Conservation (phyloP, 1,140 invertebrate genomes). For the Polyergus mexicanus region DNA sequence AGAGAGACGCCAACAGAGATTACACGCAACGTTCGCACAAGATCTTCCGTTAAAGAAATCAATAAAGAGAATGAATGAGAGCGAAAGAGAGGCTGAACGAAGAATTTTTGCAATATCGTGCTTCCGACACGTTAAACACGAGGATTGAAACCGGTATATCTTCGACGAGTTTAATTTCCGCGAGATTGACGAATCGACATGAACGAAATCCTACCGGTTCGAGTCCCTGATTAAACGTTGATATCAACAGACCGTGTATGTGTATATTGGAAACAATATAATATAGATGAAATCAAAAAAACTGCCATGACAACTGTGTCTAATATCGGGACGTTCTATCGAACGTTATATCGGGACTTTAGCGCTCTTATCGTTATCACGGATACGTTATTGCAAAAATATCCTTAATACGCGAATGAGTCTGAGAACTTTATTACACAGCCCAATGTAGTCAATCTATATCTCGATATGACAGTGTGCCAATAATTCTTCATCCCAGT, state of each 20-base stretch:
- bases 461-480: constrained; percentile 84
- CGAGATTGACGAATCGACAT: not conserved
- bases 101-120: constrained; percentile 38
- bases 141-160: constrained; percentile 1
- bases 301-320: constrained; percentile 22
- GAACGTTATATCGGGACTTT: not conserved
- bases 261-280: constrained; percentile 18
- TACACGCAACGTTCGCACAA: constrained; percentile 72
- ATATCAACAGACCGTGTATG: not conserved
- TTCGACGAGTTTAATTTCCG: not conserved
- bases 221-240: constrained; percentile 19
- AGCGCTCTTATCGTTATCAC: not conserved
- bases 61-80: constrained; percentile 39
- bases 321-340: too few species aligned
- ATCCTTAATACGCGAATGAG: constrained; percentile 17
- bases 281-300: constrained; percentile 34
- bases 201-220: constrained; percentile 5
- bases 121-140: constrained; percentile 22
- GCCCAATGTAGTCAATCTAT: constrained; percentile 75
- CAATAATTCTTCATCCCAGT: constrained; percentile 79
- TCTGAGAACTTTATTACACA: constrained; percentile 66
- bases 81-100: constrained; percentile 9
- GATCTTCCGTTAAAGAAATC: constrained; percentile 76
- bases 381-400: constrained; percentile 34
- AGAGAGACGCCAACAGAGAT: constrained; percentile 62